Base-by-base conservation (phyloP, 2,113 vertebrate species). In the Ochotona curzoniae region DNA sequence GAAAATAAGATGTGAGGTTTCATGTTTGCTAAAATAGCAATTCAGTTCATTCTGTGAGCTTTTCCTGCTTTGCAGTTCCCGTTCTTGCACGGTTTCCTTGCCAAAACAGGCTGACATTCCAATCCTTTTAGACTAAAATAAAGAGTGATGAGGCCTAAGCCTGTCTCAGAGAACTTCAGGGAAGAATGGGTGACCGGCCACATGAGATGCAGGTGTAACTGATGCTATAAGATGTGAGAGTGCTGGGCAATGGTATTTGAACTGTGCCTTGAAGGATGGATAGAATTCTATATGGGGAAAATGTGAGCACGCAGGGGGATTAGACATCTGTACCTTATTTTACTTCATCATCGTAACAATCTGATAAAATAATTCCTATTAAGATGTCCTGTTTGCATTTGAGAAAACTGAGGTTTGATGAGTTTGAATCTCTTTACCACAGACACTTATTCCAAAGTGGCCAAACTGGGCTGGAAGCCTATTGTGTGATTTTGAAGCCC, bases 91-190 rank as follows among this genome's bases (percentile, higher is more conserved):
- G 30, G 3, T 11, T 81, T 47, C 18, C 57, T 67, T 73, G 30
- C 54, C 64, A 60, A 75, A 61, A 63, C 71, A 71, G 8, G 47
- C 64, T 35, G 21, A 81, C 75, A 23, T 88, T 90, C 21, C 35
- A 44, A 89, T 70, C 51, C 64, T 61, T 57, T 75, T 69, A 25
- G 18, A n/a, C 70, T 84, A 88, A 80, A 90, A 38, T 81, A 78
- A 69, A 89, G 95, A 74, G 28, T 70, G 17, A 15, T 84, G 38
- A 75, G 26, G 10, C 13, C 49, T 49, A 85, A 60, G 23, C 60
- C 83, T 79, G 8, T 89, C 64, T 89, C 63, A 80, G 60, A 90
- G 28, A 86, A 60, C 26, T 20, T 23, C 44, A 63, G 88, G 28
- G 60, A 38, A 79, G 30, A n/a, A 26, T 23, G 32, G 67, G 38